A percentile compares a stretch with the other conserved stretches of the same genome.
phyloP scores from a whole-genome alignment of 1,140 invertebrate genomes.

The Drosophila sechellia region DNA sequence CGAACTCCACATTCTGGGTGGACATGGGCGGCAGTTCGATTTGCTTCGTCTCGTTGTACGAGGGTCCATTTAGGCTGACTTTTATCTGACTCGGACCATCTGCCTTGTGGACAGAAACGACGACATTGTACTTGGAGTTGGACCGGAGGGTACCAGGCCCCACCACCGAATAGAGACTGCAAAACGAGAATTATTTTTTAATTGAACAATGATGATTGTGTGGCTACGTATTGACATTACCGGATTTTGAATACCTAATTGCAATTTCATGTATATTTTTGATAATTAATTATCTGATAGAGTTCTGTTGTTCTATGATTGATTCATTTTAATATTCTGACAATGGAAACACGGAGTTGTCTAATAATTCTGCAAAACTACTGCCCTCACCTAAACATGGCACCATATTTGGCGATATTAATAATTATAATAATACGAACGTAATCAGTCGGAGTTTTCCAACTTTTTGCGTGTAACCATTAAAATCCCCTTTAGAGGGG shows the following conservation, averaged over 20 bases:
- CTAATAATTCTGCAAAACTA: neutral
- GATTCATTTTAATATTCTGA: constrained; percentile 21
- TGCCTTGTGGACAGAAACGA: constrained; percentile 88
- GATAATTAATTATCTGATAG: constrained; percentile 24
- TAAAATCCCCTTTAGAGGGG: neutral
- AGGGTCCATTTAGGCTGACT: constrained; percentile 89
- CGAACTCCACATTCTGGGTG: constrained; percentile 88
- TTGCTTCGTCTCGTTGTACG: constrained; percentile 89
- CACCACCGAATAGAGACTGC: constrained; percentile 91
- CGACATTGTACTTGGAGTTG: constrained; percentile 93
- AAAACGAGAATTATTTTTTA: constrained; percentile 45
- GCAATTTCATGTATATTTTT: constrained; percentile 24
- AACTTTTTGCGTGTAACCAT: neutral
- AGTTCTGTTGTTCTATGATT: constrained; percentile 17
- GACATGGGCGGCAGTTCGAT: constrained; percentile 88
- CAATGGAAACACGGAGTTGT: neutral
- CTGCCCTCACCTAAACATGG: no score
- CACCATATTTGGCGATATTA: neutral
- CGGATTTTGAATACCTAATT: constrained; percentile 16
- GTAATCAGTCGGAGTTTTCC: neutral
- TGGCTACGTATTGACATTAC: constrained; percentile 4
- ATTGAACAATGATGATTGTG: constrained; percentile 10
- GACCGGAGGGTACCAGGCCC: constrained; percentile 92
- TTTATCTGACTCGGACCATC: constrained; percentile 88
- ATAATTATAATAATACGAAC: neutral